Conservation (phyloP, 2,797 vertebrate species). For the Graptemys geographica region DNA sequence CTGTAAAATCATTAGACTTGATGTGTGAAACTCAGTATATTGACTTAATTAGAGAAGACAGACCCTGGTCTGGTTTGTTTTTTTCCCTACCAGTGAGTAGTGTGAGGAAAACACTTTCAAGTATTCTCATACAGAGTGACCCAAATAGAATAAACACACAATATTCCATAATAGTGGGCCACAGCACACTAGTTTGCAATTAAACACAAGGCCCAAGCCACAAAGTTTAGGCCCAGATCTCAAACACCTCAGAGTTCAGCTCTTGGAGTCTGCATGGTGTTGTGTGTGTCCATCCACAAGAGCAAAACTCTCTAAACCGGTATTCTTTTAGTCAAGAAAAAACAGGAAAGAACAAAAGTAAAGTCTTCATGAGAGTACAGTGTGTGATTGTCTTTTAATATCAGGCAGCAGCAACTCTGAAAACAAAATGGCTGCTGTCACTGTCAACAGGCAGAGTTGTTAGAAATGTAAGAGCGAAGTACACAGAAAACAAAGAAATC, state of each 20-base stretch:
- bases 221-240: background rate
- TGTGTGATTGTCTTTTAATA: background rate
- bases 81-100: background rate
- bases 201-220: background rate
- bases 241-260: background rate
- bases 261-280: background rate
- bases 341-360: background rate
- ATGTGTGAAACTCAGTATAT: background rate
- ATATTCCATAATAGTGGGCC: background rate
- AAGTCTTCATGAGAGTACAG: background rate
- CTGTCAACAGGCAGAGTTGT: background rate
- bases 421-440: background rate
- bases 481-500: background rate
- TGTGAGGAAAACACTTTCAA: background rate
- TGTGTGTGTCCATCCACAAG: background rate
- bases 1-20: background rate
- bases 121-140: background rate
- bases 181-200: background rate
- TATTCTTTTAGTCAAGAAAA: background rate
- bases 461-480: background rate
- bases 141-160: background rate
- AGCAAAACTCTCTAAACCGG: background rate
- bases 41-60: background rate
- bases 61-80: background rate
- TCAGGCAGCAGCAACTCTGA: background rate